These are phyloP conservation scores for Chloebia gouldiae DNA, from an alignment of 2,113 vertebrate genomes.

Conservation along the genomic window DNA sequence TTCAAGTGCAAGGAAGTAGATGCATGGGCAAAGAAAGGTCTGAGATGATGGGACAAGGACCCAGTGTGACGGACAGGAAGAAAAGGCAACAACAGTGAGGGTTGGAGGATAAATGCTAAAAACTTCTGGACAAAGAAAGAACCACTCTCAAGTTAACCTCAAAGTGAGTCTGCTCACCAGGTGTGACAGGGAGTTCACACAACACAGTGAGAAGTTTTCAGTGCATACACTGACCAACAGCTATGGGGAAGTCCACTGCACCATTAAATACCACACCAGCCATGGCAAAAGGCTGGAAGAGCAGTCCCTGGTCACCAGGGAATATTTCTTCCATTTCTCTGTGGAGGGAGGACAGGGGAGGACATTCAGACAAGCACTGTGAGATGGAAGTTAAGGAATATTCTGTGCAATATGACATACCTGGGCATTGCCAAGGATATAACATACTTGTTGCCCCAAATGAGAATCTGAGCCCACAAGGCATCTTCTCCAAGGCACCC, in stretches of 20 bases:
- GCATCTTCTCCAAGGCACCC: not conserved
- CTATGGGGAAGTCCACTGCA: not conserved
- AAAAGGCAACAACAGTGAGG: not conserved
- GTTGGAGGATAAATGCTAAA: not conserved
- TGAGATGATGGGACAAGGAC: not conserved
- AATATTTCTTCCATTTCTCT: not conserved
- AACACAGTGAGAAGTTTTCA: not conserved
- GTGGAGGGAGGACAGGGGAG: not conserved
- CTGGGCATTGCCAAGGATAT: not conserved
- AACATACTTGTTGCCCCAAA: not conserved
- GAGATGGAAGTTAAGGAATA: not conserved
- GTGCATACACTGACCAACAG: not conserved
- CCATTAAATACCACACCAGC: not conserved
- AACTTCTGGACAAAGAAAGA: not conserved
- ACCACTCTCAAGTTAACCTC: not conserved
- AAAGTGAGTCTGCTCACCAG: not conserved
- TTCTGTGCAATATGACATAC: not conserved
- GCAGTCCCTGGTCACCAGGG: not conserved
- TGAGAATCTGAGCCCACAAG: not conserved
- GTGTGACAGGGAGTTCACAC: accelerated
- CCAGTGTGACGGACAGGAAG: not conserved
- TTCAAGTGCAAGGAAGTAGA: not conserved
- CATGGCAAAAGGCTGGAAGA: not conserved
- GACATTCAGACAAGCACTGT: not conserved
- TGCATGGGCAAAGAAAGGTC: not conserved